These are phyloP conservation scores for Ophioderma brevispina DNA, from an alignment of 35 echinoderm and acorn worm genomes.

Conservation along the genomic window DNA sequence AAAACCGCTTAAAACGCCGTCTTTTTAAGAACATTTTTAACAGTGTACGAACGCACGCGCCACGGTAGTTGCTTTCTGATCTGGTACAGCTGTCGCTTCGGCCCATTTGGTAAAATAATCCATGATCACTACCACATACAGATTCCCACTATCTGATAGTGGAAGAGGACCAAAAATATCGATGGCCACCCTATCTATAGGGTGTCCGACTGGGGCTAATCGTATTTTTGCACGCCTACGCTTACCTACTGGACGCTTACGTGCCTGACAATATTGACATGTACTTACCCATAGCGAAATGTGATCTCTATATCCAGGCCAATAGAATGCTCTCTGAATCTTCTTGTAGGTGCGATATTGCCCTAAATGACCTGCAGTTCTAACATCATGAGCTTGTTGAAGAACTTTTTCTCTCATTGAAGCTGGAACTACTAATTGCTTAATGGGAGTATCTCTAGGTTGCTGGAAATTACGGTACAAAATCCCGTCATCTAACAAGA, in stretches of 20 bases:
- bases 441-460: neutral
- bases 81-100: constrained; percentile 43
- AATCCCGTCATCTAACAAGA: neutral
- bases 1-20: too few species aligned
- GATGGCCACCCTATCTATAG: constrained; percentile 55
- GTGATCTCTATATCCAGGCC: neutral
- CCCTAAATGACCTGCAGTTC: constrained; percentile 18
- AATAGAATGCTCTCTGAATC: neutral
- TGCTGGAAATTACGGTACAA: neutral
- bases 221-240: neutral
- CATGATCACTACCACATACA: constrained; percentile 39
- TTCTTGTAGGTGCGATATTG: neutral
- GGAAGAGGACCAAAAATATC: constrained; percentile 50
- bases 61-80: constrained; percentile 64
- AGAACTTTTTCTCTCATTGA: neutral
- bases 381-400: neutral
- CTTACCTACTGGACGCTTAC: neutral
- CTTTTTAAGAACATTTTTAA: too few species aligned
- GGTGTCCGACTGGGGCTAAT: constrained; percentile 2
- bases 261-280: neutral
- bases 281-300: neutral
- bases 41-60: too few species aligned
- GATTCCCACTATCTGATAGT: constrained; percentile 35
- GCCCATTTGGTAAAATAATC: constrained; percentile 77
- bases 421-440: neutral